Evolutionary conservation across 2,888 invertebrate genomes (phyloP).

Genomic region (Lasius fuliginosus): DNA sequence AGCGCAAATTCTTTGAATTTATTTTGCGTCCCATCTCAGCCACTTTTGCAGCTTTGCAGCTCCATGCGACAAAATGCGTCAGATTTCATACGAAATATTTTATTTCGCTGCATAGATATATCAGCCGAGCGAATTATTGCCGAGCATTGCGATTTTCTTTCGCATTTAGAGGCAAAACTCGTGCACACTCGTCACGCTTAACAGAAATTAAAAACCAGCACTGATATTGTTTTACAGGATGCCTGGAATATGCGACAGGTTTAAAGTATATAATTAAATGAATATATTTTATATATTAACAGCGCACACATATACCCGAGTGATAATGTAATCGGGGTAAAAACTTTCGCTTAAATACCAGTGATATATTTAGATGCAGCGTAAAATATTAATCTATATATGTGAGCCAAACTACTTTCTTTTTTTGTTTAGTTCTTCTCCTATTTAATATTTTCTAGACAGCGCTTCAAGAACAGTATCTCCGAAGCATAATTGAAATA

Average conservation of each 20-base stretch:
- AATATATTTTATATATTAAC: slow-evolving; percentile 57
- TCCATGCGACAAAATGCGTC: not conserved
- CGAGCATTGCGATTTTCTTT: slow-evolving; percentile 65
- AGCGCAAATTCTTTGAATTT: slow-evolving; percentile 31
- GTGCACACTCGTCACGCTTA: slow-evolving; percentile 53
- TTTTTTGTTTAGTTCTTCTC: not conserved
- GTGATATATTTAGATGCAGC: slow-evolving; percentile 6
- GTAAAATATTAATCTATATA: slow-evolving; percentile 37
- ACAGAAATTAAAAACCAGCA: slow-evolving; percentile 65
- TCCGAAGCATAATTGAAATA: slow-evolving; percentile 15
- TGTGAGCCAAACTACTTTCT: not conserved
- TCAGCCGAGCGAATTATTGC: not conserved
- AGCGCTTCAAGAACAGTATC: not conserved
- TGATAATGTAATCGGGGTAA: slow-evolving; percentile 40
- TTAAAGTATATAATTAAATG: slow-evolving; percentile 72
- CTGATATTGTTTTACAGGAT: slow-evolving; percentile 75
- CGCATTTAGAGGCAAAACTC: slow-evolving; percentile 68
- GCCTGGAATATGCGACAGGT: slow-evolving; percentile 74
- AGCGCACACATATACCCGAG: slow-evolving; percentile 13
- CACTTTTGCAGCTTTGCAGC: slow-evolving; percentile 28
- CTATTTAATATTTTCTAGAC: slow-evolving; percentile 10
- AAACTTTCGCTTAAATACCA: slow-evolving; percentile 16
- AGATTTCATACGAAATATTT: slow-evolving; percentile 14
- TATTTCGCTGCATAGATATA: slow-evolving; percentile 24
- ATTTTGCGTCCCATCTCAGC: slow-evolving; percentile 35